These are phyloP conservation scores for Acronicta leporina DNA, from an alignment of 2,888 invertebrate genomes.

Conservation along the genomic window DNA sequence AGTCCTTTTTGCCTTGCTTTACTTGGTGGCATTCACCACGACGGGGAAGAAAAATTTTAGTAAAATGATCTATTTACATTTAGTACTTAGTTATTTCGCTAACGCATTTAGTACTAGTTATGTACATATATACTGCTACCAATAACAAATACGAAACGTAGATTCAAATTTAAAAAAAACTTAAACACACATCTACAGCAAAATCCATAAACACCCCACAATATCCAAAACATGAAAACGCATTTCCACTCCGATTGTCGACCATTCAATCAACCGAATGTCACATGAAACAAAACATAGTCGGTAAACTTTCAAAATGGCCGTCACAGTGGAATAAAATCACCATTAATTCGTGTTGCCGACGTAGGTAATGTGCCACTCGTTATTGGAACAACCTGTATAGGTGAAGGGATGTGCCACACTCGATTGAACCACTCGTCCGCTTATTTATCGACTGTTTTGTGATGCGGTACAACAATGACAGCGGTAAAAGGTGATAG, in stretches of 20 bases:
- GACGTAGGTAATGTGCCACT: constrained; percentile 83
- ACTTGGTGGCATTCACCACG: too few relatives aligned
- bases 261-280: constrained; percentile 49
- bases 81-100: too few relatives aligned
- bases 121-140: too few relatives aligned
- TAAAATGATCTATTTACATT: too few relatives aligned
- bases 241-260: constrained; percentile 25
- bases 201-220: neutral
- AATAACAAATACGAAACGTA: too few relatives aligned
- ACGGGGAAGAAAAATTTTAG: too few relatives aligned
- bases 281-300: constrained; percentile 53
- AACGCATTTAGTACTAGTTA: too few relatives aligned
- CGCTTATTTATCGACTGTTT: constrained; percentile 50
- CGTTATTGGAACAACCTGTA: constrained; percentile 82
- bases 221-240: constrained; percentile 9
- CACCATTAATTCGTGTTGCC: constrained; percentile 84
- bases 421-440: constrained; percentile 46
- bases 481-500: too few relatives aligned
- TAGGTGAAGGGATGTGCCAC: constrained; percentile 53
- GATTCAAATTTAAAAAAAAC: too few relatives aligned
- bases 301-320: constrained; percentile 54
- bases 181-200: neutral
- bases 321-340: constrained; percentile 74
- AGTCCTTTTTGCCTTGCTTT: too few relatives aligned
- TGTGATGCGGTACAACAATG: neutral